Conservation (phyloP, 2,888 invertebrate species). For the Ferrisia virgata region DNA sequence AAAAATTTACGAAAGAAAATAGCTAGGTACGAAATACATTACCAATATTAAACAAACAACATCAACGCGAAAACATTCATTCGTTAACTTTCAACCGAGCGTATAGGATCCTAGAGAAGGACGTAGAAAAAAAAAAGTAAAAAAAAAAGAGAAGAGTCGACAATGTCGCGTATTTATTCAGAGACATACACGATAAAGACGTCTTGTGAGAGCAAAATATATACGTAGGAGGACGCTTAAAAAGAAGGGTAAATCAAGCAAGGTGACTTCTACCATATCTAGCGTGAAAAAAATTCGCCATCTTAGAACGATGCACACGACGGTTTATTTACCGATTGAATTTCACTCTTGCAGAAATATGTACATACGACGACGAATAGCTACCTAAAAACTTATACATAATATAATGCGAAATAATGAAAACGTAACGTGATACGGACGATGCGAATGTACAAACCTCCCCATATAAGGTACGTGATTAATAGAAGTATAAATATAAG, state of each 20-base stretch:
- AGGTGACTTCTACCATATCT: not conserved
- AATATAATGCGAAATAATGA: no score
- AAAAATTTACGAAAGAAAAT: not conserved
- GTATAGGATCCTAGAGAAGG: not conserved
- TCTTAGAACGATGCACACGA: not conserved
- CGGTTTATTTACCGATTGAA: conserved; percentile 4
- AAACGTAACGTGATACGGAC: no score
- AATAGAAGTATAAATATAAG: not conserved
- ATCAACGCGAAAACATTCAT: not conserved
- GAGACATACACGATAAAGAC: not conserved
- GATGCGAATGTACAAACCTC: not conserved
- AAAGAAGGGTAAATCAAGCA: not conserved
- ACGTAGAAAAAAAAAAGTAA: not conserved
- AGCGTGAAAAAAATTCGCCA: not conserved
- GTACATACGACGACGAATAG: not conserved
- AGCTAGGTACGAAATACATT: not conserved
- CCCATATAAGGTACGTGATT: conserved; percentile 8
- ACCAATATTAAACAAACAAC: not conserved
- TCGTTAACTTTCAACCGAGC: not conserved
- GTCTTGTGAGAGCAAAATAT: not conserved
- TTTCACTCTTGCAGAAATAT: not conserved
- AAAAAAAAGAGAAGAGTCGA: not conserved
- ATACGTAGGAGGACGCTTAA: not conserved
- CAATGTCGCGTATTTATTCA: conserved; percentile 9
- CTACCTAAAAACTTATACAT: no score